A percentile compares a stretch with the other conserved stretches of the same genome.
Conservation (phyloP, 2,888 invertebrate species). For the Cepaea hortensis region DNA sequence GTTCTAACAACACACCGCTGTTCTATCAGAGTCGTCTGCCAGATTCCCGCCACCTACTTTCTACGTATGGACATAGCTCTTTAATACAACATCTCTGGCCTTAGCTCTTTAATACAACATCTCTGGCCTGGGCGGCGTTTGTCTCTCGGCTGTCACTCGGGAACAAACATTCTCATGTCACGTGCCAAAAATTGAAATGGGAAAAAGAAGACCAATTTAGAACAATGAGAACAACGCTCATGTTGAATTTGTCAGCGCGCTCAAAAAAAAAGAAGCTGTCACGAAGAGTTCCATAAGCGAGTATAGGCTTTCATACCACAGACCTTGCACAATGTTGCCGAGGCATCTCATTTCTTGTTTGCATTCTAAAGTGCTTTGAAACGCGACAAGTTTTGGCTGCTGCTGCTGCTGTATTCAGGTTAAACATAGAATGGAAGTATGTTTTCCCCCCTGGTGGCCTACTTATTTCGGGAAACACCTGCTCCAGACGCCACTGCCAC, state of each 20-base stretch:
- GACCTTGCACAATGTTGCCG: background rate
- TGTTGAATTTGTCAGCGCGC: background rate
- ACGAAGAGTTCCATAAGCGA: background rate
- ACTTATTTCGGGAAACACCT: background rate
- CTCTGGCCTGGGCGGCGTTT: background rate
- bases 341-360: background rate
- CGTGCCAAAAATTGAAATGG: background rate
- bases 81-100: background rate
- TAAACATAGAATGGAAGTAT: background rate
- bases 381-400: background rate
- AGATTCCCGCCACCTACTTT: background rate
- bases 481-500: background rate
- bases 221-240: background rate
- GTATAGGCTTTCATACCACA: background rate
- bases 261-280: slow-evolving; percentile 1
- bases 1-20: no score
- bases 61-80: background rate
- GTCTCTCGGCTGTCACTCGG: background rate
- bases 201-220: background rate
- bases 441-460: background rate
- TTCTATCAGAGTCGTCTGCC: background rate
- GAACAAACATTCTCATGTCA: slow-evolving; percentile 3
- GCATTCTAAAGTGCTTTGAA: slow-evolving; percentile 15
- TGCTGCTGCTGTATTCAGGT: background rate
- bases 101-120: background rate